Evolutionary conservation across 2,888 invertebrate species (phyloP).

Genomic region (Clitarchus hookeri): DNA sequence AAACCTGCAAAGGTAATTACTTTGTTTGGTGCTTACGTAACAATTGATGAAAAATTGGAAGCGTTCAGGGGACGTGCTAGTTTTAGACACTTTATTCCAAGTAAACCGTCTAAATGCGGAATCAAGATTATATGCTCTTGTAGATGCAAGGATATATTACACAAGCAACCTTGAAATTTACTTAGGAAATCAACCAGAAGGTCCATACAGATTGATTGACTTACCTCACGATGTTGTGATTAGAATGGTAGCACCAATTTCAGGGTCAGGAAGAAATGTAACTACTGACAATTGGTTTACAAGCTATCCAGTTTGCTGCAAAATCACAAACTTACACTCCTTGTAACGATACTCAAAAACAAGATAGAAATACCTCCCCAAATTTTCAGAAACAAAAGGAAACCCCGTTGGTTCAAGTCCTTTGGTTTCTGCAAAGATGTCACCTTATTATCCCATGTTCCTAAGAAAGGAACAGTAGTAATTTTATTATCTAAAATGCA

Average conservation of each 20-base stretch:
- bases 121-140: background rate
- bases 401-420: too few species aligned
- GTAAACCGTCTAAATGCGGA: background rate
- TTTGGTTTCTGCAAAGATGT: too few species aligned
- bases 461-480: constrained; percentile 36
- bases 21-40: background rate
- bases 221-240: background rate
- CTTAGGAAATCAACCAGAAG: background rate
- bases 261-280: constrained; percentile 26
- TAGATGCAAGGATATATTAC: background rate
- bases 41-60: background rate
- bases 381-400: too few species aligned
- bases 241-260: constrained; percentile 40
- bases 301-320: too few species aligned
- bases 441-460: constrained; percentile 47
- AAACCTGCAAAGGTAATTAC: background rate
- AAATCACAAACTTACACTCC: constrained; percentile 31
- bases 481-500: background rate
- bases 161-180: background rate
- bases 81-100: background rate
- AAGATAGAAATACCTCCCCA: constrained; percentile 42
- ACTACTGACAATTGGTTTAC: too few species aligned
- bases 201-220: background rate
- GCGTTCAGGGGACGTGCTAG: background rate
- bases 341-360: constrained; percentile 43